These are phyloP conservation scores for Drosophila kanekoi DNA, from an alignment of 2,888 invertebrate species.

Conservation along the genomic window DNA sequence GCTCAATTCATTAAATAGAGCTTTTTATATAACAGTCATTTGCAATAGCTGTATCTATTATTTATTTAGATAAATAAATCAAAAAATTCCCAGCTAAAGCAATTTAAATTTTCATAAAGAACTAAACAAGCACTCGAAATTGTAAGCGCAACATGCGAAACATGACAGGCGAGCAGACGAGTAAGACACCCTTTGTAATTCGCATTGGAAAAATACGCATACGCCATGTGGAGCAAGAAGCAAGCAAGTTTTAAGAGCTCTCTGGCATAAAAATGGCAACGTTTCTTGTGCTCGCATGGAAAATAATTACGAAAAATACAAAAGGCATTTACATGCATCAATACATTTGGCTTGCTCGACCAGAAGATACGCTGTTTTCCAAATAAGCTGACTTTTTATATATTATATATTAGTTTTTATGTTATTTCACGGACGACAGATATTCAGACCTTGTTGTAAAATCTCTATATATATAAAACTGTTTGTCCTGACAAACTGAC, in stretches of 20 bases:
- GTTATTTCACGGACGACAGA: no score
- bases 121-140: conserved; percentile 67
- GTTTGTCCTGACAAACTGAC: no score
- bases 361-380: background rate
- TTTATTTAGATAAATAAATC: conserved; percentile 21
- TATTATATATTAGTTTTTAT: no score
- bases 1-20: conserved; percentile 30
- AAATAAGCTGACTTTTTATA: background rate
- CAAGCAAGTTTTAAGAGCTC: conserved; percentile 61
- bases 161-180: conserved; percentile 54
- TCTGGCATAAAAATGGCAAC: conserved; percentile 52
- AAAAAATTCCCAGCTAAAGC: conserved; percentile 62
- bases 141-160: conserved; percentile 47
- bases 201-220: conserved; percentile 64
- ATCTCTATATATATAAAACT: no score
- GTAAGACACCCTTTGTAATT: conserved; percentile 27
- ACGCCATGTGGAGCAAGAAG: conserved; percentile 57
- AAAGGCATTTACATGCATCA: background rate
- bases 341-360: background rate
- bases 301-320: conserved; percentile 48
- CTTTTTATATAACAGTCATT: conserved; percentile 13
- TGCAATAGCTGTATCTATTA: conserved; percentile 29
- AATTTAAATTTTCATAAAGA: conserved; percentile 80
- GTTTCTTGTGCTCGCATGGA: conserved; percentile 36
- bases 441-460: no score